These are phyloP conservation scores for Clepsis dumicolana DNA, from an alignment of 2,888 invertebrate species.

Conservation along the genomic window DNA sequence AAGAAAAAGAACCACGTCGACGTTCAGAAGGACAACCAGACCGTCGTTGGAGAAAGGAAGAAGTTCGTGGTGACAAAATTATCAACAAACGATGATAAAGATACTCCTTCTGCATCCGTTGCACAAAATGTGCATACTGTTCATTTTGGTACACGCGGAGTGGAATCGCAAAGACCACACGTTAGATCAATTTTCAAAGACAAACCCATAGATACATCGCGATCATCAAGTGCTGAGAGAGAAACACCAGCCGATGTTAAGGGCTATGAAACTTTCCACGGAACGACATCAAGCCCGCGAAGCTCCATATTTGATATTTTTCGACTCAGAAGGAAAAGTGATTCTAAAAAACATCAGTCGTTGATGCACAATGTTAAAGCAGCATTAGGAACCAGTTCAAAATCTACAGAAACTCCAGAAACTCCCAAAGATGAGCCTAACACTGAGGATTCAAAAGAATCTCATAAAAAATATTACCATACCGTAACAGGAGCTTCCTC, in stretches of 20 bases:
- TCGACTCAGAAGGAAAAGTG: slow-evolving; percentile 80
- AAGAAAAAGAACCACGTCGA: slow-evolving; percentile 73
- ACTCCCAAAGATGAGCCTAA: slow-evolving; percentile 65
- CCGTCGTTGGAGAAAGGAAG: slow-evolving; percentile 77
- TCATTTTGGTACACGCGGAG: slow-evolving; percentile 81
- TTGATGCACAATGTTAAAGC: slow-evolving; percentile 66
- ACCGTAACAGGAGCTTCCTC: slow-evolving; percentile 83
- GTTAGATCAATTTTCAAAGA: slow-evolving; percentile 80
- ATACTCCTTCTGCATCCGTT: slow-evolving; percentile 65
- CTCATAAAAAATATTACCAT: slow-evolving; percentile 82
- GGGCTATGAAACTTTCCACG: slow-evolving; percentile 83
- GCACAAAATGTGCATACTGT: slow-evolving; percentile 79
- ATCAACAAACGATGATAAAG: slow-evolving; percentile 69
- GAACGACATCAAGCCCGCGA: slow-evolving; percentile 81
- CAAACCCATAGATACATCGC: slow-evolving; percentile 65
- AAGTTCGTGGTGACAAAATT: slow-evolving; percentile 79
- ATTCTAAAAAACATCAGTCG: slow-evolving; percentile 74
- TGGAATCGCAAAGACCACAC: slow-evolving; percentile 79
- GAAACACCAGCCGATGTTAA: slow-evolving; percentile 65
- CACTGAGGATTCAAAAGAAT: slow-evolving; percentile 70
- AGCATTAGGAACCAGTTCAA: slow-evolving; percentile 57
- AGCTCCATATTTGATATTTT: slow-evolving; percentile 84
- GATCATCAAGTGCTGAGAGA: slow-evolving; percentile 77
- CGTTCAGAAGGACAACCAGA: slow-evolving; percentile 69
- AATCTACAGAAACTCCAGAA: slow-evolving; percentile 72